These are phyloP conservation scores for Darevskia nairensis DNA, from an alignment of 2,797 vertebrate genomes.

Conservation along the genomic window DNA sequence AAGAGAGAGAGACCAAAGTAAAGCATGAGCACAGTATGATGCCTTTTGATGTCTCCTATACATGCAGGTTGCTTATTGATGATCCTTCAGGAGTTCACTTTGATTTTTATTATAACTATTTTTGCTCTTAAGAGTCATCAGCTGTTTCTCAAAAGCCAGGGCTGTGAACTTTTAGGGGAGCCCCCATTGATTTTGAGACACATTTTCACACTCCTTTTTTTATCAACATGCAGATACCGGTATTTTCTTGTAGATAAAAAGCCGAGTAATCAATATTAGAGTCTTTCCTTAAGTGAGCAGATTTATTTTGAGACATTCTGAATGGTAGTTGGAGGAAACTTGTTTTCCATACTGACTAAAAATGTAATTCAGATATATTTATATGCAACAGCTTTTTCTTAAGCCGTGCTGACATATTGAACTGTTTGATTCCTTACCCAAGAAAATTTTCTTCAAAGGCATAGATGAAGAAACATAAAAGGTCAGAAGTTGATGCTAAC, in stretches of 20 bases:
- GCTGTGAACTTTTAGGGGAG: not conserved
- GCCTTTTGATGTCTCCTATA: not conserved
- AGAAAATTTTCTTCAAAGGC: slow-evolving; percentile 51
- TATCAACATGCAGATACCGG: not conserved
- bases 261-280: not conserved
- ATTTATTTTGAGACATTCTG: slow-evolving; percentile 24
- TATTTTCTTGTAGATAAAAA: slow-evolving; percentile 29
- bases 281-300: not conserved
- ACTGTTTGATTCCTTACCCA: slow-evolving; percentile 50
- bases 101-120: slow-evolving; percentile 2
- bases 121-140: not conserved
- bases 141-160: not conserved
- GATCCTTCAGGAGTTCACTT: not conserved
- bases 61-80: not conserved
- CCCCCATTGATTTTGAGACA: not conserved
- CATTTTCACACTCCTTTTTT: not conserved
- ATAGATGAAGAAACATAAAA: slow-evolving; percentile 46
- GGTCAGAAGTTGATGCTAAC: slow-evolving; percentile 39
- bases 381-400: not conserved
- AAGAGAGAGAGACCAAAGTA: not conserved
- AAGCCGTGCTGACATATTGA: slow-evolving; percentile 18
- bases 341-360: slow-evolving; percentile 21
- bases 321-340: not conserved
- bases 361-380: not conserved
- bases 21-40: not conserved